These are phyloP conservation scores for Sympetrum striolatum DNA, from an alignment of 2,888 invertebrate genomes.

Conservation along the genomic window DNA sequence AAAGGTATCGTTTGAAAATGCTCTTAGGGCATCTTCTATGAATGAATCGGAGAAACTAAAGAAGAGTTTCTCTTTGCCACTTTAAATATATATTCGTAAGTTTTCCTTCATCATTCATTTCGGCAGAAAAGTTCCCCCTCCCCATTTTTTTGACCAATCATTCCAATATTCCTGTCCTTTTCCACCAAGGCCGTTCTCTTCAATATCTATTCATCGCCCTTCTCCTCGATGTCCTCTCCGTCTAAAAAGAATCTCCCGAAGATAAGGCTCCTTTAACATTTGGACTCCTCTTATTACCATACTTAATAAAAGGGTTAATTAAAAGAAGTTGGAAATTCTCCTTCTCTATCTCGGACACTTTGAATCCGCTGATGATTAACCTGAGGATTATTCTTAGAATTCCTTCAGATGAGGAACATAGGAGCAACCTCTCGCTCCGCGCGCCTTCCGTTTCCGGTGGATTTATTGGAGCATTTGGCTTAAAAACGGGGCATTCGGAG, in stretches of 20 bases:
- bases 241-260: too few species aligned
- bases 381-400: neutral
- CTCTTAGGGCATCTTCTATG: too few species aligned
- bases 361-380: neutral
- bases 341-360: neutral
- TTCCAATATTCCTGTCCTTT: neutral
- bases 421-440: neutral
- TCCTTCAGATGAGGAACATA: neutral
- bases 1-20: too few species aligned
- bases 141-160: too few species aligned
- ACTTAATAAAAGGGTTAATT: neutral
- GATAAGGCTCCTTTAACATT: neutral
- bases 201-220: neutral
- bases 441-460: neutral
- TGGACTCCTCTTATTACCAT: neutral
- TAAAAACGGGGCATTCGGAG: neutral
- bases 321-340: neutral
- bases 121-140: too few species aligned
- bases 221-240: too few species aligned
- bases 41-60: too few species aligned
- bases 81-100: too few species aligned
- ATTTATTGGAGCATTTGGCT: neutral
- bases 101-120: too few species aligned
- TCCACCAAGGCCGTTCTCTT: neutral
- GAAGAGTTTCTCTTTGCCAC: too few species aligned